Evolutionary conservation across 2,113 vertebrate species (phyloP).

Genomic region (Seriola dumerili): DNA sequence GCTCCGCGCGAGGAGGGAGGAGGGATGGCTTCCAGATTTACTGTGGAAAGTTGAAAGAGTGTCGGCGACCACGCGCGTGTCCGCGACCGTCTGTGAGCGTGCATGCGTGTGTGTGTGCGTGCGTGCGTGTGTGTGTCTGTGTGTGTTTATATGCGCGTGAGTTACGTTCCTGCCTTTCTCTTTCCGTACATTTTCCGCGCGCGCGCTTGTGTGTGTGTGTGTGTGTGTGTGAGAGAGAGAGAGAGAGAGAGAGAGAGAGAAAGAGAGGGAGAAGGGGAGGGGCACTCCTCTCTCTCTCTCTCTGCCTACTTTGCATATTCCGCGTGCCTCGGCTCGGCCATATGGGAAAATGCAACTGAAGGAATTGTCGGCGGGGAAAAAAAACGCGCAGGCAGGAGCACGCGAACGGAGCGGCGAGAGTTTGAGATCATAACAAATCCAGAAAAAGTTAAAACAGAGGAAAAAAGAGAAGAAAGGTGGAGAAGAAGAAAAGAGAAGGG

Average conservation of each 20-base stretch:
- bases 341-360: slow-evolving; percentile 98
- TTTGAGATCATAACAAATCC: slow-evolving; percentile 81
- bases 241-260: slow-evolving; percentile 27
- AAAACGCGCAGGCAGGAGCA: slow-evolving; percentile 84
- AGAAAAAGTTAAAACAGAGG: slow-evolving; percentile 85
- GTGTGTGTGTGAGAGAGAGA: slow-evolving; percentile 27
- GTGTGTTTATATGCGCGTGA: neutral
- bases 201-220: neutral
- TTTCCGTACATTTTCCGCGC: slow-evolving; percentile 13
- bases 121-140: no score
- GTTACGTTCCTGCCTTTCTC: slow-evolving; percentile 19
- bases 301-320: slow-evolving; percentile 95
- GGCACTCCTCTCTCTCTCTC: slow-evolving; percentile 81
- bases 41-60: slow-evolving; percentile 84
- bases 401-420: slow-evolving; percentile 80
- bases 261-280: slow-evolving; percentile 61
- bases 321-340: slow-evolving; percentile 93
- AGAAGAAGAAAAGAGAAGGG: slow-evolving; percentile 40
- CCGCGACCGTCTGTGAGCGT: slow-evolving; percentile 14
- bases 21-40: slow-evolving; percentile 89
- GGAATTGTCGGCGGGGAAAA: slow-evolving; percentile 95
- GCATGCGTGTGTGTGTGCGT: slow-evolving; percentile 27
- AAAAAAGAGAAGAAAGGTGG: slow-evolving; percentile 72
- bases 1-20: slow-evolving; percentile 63
- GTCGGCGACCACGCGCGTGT: slow-evolving; percentile 50